A percentile compares a stretch with the other conserved stretches of the same genome.
phyloP scores from a whole-genome alignment of 2,113 vertebrate genomes.

The Pipra filicauda region DNA sequence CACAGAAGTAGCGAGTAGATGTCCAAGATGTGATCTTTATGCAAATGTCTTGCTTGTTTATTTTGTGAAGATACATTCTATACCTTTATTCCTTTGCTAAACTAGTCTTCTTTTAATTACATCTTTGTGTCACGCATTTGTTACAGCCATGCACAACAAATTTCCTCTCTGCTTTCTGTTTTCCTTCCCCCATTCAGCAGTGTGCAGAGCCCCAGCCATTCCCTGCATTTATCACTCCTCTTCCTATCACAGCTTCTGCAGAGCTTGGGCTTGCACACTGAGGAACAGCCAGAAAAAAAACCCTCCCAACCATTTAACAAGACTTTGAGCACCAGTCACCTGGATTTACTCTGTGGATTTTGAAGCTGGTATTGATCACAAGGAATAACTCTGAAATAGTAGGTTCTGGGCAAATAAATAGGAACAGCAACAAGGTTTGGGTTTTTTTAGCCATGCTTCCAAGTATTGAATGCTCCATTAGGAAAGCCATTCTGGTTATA shows the following conservation, averaged over 20 bases:
- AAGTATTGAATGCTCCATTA: background rate
- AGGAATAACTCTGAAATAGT: slow-evolving; percentile 6
- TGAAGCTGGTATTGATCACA: slow-evolving; percentile 17
- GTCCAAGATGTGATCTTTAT: background rate
- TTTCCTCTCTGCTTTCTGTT: background rate
- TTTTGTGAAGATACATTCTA: background rate
- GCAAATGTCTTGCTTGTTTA: background rate
- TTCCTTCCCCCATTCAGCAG: background rate
- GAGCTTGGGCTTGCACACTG: background rate
- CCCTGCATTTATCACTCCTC: background rate
- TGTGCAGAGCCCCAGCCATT: background rate
- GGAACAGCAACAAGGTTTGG: background rate
- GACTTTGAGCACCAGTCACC: background rate
- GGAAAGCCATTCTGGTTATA: background rate
- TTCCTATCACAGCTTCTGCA: background rate
- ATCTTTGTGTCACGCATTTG: background rate
- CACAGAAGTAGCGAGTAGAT: background rate
- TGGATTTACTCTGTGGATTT: background rate
- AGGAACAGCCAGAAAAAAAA: background rate
- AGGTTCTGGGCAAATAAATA: slow-evolving; percentile 8
- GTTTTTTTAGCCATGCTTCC: background rate
- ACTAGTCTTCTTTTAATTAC: background rate
- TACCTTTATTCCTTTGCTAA: background rate
- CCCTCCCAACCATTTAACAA: background rate
- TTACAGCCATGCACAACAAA: background rate